phyloP scores from a whole-genome alignment of 2,113 vertebrate genomes.

The Dinomys branickii region DNA sequence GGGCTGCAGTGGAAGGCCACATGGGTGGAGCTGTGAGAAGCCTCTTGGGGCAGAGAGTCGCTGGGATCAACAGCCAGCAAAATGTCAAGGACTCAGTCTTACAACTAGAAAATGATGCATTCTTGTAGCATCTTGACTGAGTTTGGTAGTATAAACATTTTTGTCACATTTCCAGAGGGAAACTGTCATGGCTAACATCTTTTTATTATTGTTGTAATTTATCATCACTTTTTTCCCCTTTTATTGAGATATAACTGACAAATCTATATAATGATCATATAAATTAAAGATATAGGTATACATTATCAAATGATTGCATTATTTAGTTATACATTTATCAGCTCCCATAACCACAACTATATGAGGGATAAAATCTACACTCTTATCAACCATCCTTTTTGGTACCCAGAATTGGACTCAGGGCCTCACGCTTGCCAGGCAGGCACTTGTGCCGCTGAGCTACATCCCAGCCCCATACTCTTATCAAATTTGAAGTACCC shows the following conservation, averaged over 20 bases:
- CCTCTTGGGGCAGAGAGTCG: background rate
- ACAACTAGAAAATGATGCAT: background rate
- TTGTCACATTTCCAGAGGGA: background rate
- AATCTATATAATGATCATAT: background rate
- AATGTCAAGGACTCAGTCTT: background rate
- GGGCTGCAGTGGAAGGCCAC: background rate
- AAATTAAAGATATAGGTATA: background rate
- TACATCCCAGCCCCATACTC: too few species aligned
- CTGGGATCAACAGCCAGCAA: background rate
- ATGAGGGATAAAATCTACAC: background rate
- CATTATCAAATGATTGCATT: background rate
- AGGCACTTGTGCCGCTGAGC: too few species aligned
- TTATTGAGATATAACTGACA: background rate
- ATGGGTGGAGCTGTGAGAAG: background rate
- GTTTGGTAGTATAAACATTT: background rate
- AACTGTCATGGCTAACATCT: background rate
- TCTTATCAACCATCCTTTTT: too few species aligned
- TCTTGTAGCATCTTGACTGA: background rate
- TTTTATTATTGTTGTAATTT: background rate
- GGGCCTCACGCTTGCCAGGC: too few species aligned
- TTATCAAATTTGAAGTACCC: background rate
- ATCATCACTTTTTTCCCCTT: background rate
- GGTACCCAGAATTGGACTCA: too few species aligned
- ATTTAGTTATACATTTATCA: background rate
- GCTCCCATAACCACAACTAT: background rate